Conservation (phyloP, 2,888 invertebrate genomes). For the Opisthograptis luteolata region DNA sequence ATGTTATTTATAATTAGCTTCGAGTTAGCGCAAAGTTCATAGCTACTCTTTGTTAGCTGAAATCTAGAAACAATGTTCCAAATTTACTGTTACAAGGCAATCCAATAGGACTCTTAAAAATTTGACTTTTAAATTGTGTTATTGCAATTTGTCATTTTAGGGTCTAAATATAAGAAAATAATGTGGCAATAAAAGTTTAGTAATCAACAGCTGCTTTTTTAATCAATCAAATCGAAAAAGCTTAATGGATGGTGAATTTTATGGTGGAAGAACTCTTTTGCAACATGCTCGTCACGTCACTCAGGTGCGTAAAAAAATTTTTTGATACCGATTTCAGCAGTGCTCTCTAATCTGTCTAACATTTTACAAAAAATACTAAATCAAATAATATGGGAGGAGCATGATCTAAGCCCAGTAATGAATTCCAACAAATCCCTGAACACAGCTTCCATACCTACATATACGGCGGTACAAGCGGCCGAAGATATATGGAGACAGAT, state of each 20-base stretch:
- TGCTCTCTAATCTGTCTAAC: not conserved
- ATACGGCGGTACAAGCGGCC: conserved; percentile 31
- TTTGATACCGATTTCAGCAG: no score
- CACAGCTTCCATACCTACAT: conserved; percentile 26
- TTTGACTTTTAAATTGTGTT: no score
- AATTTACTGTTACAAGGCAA: no score
- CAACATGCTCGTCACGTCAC: no score
- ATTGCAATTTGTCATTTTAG: no score
- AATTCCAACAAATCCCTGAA: conserved; percentile 7
- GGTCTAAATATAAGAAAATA: no score
- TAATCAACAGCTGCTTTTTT: no score
- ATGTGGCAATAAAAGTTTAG: no score
- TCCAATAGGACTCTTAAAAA: no score
- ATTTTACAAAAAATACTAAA: not conserved
- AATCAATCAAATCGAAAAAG: not conserved
- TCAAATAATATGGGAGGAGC: not conserved
- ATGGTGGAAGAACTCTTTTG: no score
- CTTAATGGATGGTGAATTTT: not conserved
- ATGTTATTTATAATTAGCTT: conserved; percentile 52
- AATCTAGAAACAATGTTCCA: not conserved
- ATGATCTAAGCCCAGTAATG: conserved; percentile 7
- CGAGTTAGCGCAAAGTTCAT: not conserved
- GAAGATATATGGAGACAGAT: conserved; percentile 43
- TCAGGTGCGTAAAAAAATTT: no score
- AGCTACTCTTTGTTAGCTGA: not conserved